Evolutionary conservation across 92 coral and sea anemone species (phyloP).

Genomic region (Palythoa grandiflora): DNA sequence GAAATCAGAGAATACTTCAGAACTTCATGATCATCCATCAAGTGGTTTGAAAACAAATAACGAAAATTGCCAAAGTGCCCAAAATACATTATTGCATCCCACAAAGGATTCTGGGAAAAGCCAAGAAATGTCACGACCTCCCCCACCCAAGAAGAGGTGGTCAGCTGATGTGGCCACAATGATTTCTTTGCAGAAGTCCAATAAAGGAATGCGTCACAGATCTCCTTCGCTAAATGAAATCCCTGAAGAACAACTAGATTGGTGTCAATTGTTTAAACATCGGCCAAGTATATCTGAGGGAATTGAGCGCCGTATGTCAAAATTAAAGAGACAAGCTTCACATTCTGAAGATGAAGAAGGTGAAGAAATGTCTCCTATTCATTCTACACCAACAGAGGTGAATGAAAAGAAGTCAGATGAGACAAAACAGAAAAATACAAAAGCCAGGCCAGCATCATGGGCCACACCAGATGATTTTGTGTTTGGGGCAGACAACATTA

Average conservation of each 20-base stretch:
- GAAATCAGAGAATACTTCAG: neutral
- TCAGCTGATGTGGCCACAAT: constrained; percentile 73
- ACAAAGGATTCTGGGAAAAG: constrained; percentile 34
- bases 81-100: neutral
- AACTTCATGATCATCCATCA: neutral
- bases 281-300: constrained; percentile 80
- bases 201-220: constrained; percentile 37
- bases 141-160: constrained; percentile 77
- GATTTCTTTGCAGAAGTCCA: constrained; percentile 40
- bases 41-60: neutral
- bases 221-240: constrained; percentile 75
- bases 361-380: constrained; percentile 41
- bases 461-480: constrained; percentile 19
- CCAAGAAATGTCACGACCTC: constrained; percentile 52
- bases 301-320: constrained; percentile 82
- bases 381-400: neutral
- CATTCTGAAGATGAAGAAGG: constrained; percentile 62
- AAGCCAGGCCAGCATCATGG: constrained; percentile 14
- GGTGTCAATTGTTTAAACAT: constrained; percentile 58
- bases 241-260: constrained; percentile 47
- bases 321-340: constrained; percentile 71
- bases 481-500: neutral
- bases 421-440: constrained; percentile 9
- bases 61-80: neutral
- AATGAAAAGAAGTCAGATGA: constrained; percentile 15